These are phyloP conservation scores for Cettia cetti DNA, from an alignment of 2,113 vertebrate genomes.

Conservation along the genomic window DNA sequence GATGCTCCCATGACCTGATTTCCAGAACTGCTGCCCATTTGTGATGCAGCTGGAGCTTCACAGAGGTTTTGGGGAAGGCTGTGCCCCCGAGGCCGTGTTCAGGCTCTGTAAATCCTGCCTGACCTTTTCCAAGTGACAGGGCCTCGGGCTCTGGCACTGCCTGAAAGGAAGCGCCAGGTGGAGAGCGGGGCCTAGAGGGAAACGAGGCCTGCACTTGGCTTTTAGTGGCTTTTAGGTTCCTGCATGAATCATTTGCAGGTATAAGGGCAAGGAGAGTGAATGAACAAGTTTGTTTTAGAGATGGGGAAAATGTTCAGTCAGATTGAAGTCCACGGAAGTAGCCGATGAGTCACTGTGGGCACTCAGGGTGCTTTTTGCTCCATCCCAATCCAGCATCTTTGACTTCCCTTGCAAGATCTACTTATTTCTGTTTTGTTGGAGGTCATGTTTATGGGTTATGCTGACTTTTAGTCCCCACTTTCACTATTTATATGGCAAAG, in stretches of 20 bases:
- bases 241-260: neutral
- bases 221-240: neutral
- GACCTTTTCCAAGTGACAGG: neutral
- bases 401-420: neutral
- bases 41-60: accelerated
- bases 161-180: neutral
- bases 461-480: neutral
- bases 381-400: neutral
- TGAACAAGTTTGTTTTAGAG: neutral
- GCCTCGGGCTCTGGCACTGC: neutral
- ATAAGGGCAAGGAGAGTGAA: accelerated
- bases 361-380: accelerated
- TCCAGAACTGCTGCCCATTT: neutral
- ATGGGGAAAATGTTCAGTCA: neutral
- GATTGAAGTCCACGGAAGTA: neutral
- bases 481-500: neutral
- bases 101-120: neutral
- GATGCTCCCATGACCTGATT: neutral
- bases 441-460: accelerated
- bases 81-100: neutral
- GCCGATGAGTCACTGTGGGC: neutral
- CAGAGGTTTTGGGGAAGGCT: neutral
- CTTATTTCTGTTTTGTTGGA: neutral
- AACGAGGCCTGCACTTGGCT: neutral
- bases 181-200: accelerated